These are phyloP conservation scores for Hylyphantes graminicola DNA, from an alignment of 1,140 invertebrate genomes.

Conservation along the genomic window DNA sequence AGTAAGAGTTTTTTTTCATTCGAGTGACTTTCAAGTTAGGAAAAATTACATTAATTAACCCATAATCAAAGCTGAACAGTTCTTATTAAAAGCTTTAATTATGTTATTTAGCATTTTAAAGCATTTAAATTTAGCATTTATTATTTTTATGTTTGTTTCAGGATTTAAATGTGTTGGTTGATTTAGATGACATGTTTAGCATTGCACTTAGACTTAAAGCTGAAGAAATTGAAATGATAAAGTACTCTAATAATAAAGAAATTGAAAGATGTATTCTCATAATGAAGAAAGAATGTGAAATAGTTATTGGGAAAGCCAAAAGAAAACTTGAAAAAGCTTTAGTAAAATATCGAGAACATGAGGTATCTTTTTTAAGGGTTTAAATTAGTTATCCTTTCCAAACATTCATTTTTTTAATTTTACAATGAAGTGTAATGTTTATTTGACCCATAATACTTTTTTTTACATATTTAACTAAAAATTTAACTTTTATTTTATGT, in stretches of 20 bases:
- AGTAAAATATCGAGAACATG: not conserved
- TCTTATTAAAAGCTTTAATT: not conserved
- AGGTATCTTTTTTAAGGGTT: not conserved
- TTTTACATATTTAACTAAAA: not conserved
- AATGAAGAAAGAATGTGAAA: slow-evolving; percentile 10
- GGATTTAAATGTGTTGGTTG: slow-evolving; percentile 8
- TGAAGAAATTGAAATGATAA: slow-evolving; percentile 33
- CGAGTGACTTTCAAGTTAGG: not conserved
- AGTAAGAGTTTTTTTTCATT: not conserved
- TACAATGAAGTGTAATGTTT: not conserved
- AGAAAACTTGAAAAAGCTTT: slow-evolving; percentile 15
- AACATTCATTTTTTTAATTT: not conserved
- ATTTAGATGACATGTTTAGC: slow-evolving; percentile 9
- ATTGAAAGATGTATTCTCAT: not conserved
- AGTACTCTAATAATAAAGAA: slow-evolving; percentile 19
- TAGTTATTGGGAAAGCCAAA: not conserved
- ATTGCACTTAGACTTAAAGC: slow-evolving; percentile 30
- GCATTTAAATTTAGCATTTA: not conserved
- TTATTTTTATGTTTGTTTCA: slow-evolving; percentile 5
- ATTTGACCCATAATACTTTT: not conserved
- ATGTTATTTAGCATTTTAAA: not conserved
- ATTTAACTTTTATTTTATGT: not conserved
- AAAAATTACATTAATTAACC: too few species aligned
- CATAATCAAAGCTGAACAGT: not conserved
- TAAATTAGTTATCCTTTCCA: not conserved